Conservation (phyloP, 2,888 invertebrate species). For the Perithous albicinctus region DNA sequence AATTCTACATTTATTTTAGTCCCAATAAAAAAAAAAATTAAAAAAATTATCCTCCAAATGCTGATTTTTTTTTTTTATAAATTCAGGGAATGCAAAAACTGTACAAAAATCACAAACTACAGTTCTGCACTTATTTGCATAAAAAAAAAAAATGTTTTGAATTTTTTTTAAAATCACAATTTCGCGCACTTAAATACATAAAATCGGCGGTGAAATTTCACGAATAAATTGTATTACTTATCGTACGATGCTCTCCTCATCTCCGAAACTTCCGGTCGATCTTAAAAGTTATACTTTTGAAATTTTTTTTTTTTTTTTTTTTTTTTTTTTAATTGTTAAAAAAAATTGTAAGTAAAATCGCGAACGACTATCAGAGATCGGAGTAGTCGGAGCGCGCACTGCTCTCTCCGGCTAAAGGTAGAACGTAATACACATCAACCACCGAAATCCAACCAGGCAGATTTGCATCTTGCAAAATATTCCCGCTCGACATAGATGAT, state of each 20-base stretch:
- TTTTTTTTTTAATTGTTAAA: not conserved
- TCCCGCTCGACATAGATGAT: constrained; percentile 68
- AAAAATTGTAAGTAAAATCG: constrained; percentile 56
- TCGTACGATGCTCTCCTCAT: constrained; percentile 80
- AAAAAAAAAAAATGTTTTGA: not conserved
- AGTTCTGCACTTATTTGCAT: not conserved
- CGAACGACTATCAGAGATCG: constrained; percentile 44
- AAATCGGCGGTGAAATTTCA: not conserved
- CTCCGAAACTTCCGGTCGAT: constrained; percentile 52
- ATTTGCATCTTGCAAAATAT: constrained; percentile 79
- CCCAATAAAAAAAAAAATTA: not conserved
- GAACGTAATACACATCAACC: constrained; percentile 67
- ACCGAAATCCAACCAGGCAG: constrained; percentile 67
- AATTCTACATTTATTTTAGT: no score
- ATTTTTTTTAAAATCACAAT: constrained; percentile 25
- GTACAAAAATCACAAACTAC: not conserved
- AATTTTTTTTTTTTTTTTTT: constrained; percentile 4
- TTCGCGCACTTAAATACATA: constrained; percentile 17
- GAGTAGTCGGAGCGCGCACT: constrained; percentile 57
- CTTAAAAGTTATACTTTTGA: not conserved
- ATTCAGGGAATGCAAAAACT: not conserved
- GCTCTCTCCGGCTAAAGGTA: constrained; percentile 50
- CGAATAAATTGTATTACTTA: constrained; percentile 73
- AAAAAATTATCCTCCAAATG: not conserved
- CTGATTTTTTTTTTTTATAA: no score